Conservation (phyloP, 1,140 invertebrate genomes). For the Oppia nitens region DNA sequence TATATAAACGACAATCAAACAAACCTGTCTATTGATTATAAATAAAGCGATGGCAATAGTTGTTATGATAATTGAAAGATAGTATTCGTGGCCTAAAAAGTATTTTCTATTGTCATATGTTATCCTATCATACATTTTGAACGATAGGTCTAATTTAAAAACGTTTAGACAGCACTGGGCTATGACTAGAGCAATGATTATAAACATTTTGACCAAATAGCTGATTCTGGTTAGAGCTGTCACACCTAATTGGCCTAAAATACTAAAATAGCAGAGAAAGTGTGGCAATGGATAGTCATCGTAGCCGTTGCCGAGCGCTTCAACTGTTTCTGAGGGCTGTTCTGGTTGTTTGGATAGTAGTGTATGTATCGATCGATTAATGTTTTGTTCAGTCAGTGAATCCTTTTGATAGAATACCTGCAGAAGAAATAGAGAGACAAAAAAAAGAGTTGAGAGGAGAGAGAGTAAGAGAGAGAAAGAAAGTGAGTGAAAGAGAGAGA, state of each 20-base stretch:
- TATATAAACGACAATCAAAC: not conserved
- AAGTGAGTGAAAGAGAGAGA: too few species aligned
- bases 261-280: conserved; percentile 50
- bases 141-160: conserved; percentile 34
- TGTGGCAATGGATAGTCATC: conserved; percentile 36
- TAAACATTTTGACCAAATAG: conserved; percentile 45
- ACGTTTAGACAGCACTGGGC: conserved; percentile 45
- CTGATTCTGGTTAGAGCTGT: conserved; percentile 53
- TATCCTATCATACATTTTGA: conserved; percentile 27
- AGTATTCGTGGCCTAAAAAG: not conserved
- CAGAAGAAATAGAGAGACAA: too few species aligned
- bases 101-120: conserved; percentile 12
- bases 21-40: conserved; percentile 26
- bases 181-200: conserved; percentile 41
- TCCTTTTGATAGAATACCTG: not conserved
- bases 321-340: not conserved
- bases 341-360: not conserved
- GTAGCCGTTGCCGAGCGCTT: not conserved
- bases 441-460: too few species aligned
- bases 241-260: conserved; percentile 48
- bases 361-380: not conserved
- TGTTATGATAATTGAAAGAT: conserved; percentile 8
- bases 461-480: too few species aligned
- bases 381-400: conserved; percentile 18
- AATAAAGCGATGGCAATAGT: conserved; percentile 38